Conservation (phyloP, 2,797 vertebrate species). For the Alcedo atthis region DNA sequence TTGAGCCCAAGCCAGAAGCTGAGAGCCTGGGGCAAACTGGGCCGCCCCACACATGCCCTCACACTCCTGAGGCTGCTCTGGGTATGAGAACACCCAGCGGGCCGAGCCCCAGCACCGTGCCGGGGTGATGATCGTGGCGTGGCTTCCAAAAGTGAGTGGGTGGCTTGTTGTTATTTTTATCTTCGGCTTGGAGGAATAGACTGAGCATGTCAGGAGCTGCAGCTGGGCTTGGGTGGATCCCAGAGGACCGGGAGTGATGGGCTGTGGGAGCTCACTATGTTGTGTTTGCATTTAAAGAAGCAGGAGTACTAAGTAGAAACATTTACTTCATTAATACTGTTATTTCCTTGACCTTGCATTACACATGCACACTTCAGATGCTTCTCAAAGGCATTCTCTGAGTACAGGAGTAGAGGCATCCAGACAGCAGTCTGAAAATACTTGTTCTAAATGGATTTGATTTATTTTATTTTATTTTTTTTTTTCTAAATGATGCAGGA, state of each 20-base stretch:
- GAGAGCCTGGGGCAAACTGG: background rate
- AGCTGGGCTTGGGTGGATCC: background rate
- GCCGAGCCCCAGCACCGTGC: rapidly evolving
- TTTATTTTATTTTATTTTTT: too few species aligned
- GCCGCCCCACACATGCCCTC: rapidly evolving
- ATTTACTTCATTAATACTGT: background rate
- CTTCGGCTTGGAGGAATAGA: background rate
- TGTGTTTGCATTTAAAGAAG: background rate
- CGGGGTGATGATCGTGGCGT: background rate
- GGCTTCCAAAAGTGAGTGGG: background rate
- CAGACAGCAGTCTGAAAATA: background rate
- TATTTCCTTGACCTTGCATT: background rate
- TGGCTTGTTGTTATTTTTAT: background rate
- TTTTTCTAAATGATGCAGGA: background rate
- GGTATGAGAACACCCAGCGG: rapidly evolving
- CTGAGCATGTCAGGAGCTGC: background rate
- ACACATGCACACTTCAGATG: background rate
- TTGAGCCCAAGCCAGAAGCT: background rate
- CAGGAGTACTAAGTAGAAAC: background rate
- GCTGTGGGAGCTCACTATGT: background rate
- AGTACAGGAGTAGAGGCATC: background rate
- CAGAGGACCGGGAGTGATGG: background rate
- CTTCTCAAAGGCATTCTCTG: background rate
- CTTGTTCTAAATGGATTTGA: background rate
- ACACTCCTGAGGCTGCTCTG: rapidly evolving